These are phyloP conservation scores for Lordiphosa fenestrarum DNA, from an alignment of 2,888 invertebrate genomes.

Conservation along the genomic window DNA sequence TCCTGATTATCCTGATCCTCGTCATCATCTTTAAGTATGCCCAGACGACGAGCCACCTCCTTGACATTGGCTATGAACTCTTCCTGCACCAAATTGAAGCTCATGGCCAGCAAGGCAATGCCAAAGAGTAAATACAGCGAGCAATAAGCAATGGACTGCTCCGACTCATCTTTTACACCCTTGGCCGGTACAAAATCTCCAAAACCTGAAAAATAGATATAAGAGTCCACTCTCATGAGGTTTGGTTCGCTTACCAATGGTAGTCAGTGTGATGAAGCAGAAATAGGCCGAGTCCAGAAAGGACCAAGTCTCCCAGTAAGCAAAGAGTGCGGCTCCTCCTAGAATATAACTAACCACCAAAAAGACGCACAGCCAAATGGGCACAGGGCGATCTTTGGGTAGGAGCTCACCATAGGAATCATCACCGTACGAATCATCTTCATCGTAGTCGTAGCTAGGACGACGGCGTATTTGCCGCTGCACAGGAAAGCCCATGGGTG, in stretches of 20 bases:
- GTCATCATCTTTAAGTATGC: slow-evolving; percentile 91
- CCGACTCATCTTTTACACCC: slow-evolving; percentile 78
- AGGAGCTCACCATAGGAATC: slow-evolving; percentile 80
- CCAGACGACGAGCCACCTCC: slow-evolving; percentile 90
- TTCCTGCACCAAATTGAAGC: slow-evolving; percentile 97
- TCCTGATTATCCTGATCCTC: slow-evolving; percentile 81
- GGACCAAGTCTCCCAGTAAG: slow-evolving; percentile 92
- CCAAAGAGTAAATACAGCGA: slow-evolving; percentile 96
- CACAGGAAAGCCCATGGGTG: slow-evolving; percentile 85
- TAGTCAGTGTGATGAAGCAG: slow-evolving; percentile 95
- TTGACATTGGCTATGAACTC: slow-evolving; percentile 95
- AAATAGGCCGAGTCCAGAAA: slow-evolving; percentile 95
- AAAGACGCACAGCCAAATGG: slow-evolving; percentile 93
- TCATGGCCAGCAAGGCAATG: slow-evolving; percentile 96
- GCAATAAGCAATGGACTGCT: slow-evolving; percentile 87
- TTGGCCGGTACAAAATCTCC: slow-evolving; percentile 95
- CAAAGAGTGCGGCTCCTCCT: slow-evolving; percentile 92
- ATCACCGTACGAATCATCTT: slow-evolving; percentile 83
- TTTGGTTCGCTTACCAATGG: slow-evolving; percentile 83
- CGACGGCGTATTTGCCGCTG: slow-evolving; percentile 82
- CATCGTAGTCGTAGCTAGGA: slow-evolving; percentile 82
- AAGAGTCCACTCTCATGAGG: neutral
- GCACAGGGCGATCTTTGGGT: slow-evolving; percentile 85
- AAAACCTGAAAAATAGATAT: slow-evolving; percentile 82
- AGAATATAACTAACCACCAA: slow-evolving; percentile 94